Base-by-base conservation (phyloP, 2,797 vertebrate genomes). In the Falco novaeseelandiae region DNA sequence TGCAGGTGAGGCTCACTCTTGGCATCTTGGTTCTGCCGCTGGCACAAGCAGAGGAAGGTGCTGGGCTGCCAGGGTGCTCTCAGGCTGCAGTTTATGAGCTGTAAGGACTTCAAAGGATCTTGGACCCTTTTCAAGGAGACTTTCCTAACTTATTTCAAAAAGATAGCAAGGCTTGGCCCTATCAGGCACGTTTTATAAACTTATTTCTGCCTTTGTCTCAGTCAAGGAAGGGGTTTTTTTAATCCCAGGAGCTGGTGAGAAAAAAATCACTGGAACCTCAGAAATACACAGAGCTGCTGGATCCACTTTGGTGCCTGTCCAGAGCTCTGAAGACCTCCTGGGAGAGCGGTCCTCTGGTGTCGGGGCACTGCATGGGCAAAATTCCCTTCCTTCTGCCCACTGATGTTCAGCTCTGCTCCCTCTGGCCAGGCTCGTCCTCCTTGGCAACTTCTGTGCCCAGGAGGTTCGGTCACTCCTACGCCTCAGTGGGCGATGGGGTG, bases 371-470 rank as follows among this genome's bases (percentile, higher is more conserved):
- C 27, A 42, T 2, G 12, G 34, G 19, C 0, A 0, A 73, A 80
- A 81, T 48, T 69, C 49, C 22, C 29, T 89, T 93, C 27, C 21
- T 84, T 26, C 79, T 83, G 38, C 72, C 36, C 63, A 17, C 7
- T 3, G 2, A 23, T 26, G 55, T 32, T 85, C 48, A 38, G 52
- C 44, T 48, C 72, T 63, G 36, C 52, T 69, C 9, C 30, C 51
- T 34, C 0, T 0, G 16, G 8, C 48, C 4, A 0, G 26, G 19
- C 36, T 23, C 16, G 3, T 29, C 32, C 25, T 83, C 44, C 66
- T 52, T 1, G 5, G 36, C 36, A 61, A 6, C 1, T 0, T 1
- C 7, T 1, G 30, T 14, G 26, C 29, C 52, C 0, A 0, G 8
- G 34, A 4, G 22, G 26, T 11, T 32, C 0, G 0, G 29, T 42